Evolutionary conservation across 1,140 invertebrate species (phyloP).

Genomic region (Musca vetustissima): DNA sequence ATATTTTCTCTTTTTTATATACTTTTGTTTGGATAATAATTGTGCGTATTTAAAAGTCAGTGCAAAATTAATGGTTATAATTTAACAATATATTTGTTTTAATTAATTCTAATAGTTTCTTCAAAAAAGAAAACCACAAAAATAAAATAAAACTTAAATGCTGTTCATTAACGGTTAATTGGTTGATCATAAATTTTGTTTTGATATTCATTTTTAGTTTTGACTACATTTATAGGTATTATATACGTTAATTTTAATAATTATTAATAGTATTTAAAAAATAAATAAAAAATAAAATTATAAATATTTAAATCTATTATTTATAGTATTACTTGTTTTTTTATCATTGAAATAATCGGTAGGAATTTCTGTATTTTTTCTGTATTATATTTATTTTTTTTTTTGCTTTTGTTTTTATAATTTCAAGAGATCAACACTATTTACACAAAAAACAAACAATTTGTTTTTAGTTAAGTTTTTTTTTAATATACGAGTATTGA

Average conservation of each 20-base stretch:
- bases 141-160: constrained; percentile 15
- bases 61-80: too few species aligned
- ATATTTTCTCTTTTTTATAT: background rate
- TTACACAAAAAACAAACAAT: constrained; percentile 27
- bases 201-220: background rate
- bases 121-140: background rate
- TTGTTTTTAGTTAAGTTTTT: background rate
- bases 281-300: constrained; percentile 9
- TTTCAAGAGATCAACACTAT: constrained; percentile 26
- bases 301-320: background rate
- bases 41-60: background rate
- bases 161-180: background rate
- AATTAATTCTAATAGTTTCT: background rate
- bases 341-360: constrained; percentile 27
- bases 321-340: background rate
- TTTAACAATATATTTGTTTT: too few species aligned
- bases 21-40: background rate
- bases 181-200: background rate
- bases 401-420: constrained; percentile 5
- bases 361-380: constrained; percentile 27
- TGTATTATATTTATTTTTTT: constrained; percentile 7
- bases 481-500: background rate
- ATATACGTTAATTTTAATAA: background rate
- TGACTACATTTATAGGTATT: constrained; percentile 9
- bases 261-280: too few species aligned